Base-by-base conservation (phyloP, 2,797 vertebrate genomes). In the Malurus leucopterus region DNA sequence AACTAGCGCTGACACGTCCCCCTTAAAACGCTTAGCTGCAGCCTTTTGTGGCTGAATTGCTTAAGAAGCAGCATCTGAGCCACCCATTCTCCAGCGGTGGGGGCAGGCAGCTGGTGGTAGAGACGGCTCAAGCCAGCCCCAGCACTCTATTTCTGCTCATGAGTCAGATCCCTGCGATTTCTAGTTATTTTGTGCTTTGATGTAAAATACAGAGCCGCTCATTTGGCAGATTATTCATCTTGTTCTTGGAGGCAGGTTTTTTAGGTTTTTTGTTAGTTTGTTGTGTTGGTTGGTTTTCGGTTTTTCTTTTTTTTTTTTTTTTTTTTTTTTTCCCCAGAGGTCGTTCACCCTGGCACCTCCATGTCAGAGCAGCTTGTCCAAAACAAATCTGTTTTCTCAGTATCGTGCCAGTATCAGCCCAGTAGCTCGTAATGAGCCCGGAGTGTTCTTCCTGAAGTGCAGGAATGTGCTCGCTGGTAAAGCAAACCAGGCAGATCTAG, bases 351-450 rank as follows among this genome's bases (percentile, higher is more conserved):
- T 84, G 92, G 86, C 89, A 95, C 74, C 61, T 88, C 53, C 27
- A 2, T 43, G 77, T 79, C 83, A 67, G 57, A 84, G 71, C 43
- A 72, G 63, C 77, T 81, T 88, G 71, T 84, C 93, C 89, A 92
- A 93, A 91, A 89, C 71, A 94, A 91, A 95, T 84, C 91, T 92
- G 89, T 84, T 95, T 94, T 94, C 86, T 93, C 62, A 67, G 68
- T 62, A 61, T 89, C 23, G 1, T 2, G 13, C 77, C 63, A 7
- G 34, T 34, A 34, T 34, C 44, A 92, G 73, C 61, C 38, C 76
- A 55, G 88, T 86, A 93, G 89, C 87, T 93, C 4, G 0, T 74
- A 92, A 75, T 21, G 79, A 94, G 89, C 73, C 70, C 8, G 0
- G 54, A 86, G 89, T 27, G 67, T 69, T 93, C 93, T 86, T 95